These are phyloP conservation scores for Hippocampus guttulatus DNA, from an alignment of 2,113 vertebrate genomes.

Conservation along the genomic window DNA sequence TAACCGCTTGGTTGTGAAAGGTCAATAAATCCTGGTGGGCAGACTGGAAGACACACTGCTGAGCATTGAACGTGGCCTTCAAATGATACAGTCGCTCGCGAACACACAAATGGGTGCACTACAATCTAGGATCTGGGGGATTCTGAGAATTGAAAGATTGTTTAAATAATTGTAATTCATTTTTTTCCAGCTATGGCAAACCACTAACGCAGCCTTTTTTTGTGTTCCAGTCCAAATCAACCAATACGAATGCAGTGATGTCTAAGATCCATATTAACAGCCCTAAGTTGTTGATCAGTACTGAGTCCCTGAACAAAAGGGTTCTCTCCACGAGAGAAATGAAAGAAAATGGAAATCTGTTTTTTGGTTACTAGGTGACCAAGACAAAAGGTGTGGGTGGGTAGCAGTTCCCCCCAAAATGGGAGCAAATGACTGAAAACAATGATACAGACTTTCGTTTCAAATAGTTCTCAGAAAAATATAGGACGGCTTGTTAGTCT, in stretches of 20 bases:
- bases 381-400: not conserved
- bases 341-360: not conserved
- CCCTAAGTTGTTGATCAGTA: too few species aligned
- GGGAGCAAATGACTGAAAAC: not conserved
- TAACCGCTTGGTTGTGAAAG: conserved; percentile 43
- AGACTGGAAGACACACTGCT: conserved; percentile 44
- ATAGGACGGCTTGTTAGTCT: not conserved
- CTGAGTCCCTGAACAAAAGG: too few species aligned
- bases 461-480: not conserved
- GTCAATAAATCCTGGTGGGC: conserved; percentile 59
- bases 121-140: not conserved
- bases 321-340: too few species aligned
- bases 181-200: too few species aligned
- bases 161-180: too few species aligned
- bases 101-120: not conserved
- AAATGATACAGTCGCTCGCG: conserved; percentile 16
- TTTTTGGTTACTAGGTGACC: conserved; percentile 3
- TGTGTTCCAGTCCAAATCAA: too few species aligned
- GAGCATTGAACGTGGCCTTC: conserved; percentile 40
- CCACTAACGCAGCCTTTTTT: too few species aligned
- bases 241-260: too few species aligned
- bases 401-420: not conserved
- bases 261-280: too few species aligned
- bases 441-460: not conserved
- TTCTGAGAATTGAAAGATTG: too few species aligned